phyloP scores from a whole-genome alignment of 2,888 invertebrate genomes.

The Lochmaea capreae region DNA sequence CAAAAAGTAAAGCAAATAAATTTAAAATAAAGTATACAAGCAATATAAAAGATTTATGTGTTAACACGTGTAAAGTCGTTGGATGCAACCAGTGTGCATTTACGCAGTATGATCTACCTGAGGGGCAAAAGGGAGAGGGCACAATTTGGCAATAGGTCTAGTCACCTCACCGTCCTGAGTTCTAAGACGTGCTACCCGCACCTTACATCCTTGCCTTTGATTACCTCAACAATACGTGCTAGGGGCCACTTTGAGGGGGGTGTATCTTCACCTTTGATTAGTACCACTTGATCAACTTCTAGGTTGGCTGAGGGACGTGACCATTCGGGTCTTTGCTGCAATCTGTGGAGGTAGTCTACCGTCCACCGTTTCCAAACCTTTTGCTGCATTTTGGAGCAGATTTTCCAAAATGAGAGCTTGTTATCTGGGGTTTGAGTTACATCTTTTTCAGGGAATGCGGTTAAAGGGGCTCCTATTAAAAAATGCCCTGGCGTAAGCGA shows the following conservation, averaged over 20 bases:
- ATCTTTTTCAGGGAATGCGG: conserved; percentile 8
- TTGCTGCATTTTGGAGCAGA: neutral
- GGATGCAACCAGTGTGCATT: neutral
- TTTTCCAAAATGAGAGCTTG: conserved; percentile 12
- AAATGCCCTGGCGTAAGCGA: conserved; percentile 16
- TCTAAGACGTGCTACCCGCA: neutral
- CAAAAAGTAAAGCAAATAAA: too few relatives aligned
- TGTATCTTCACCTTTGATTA: too few relatives aligned
- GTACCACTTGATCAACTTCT: neutral
- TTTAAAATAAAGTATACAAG: too few relatives aligned
- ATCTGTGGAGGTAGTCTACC: neutral
- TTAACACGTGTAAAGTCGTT: neutral
- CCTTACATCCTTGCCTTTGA: neutral
- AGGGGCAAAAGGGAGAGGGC: neutral
- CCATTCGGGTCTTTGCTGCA: conserved; percentile 10
- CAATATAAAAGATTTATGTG: too few relatives aligned
- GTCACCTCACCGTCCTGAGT: neutral
- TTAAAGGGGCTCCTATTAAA: conserved; percentile 7
- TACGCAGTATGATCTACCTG: neutral
- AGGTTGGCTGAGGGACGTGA: neutral
- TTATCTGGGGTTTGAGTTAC: neutral
- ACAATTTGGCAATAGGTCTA: neutral
- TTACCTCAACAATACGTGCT: neutral
- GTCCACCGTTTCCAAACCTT: conserved; percentile 12
- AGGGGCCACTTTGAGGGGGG: too few relatives aligned